Evolutionary conservation across 2,797 vertebrate species (phyloP).

Genomic region (Falco novaeseelandiae): DNA sequence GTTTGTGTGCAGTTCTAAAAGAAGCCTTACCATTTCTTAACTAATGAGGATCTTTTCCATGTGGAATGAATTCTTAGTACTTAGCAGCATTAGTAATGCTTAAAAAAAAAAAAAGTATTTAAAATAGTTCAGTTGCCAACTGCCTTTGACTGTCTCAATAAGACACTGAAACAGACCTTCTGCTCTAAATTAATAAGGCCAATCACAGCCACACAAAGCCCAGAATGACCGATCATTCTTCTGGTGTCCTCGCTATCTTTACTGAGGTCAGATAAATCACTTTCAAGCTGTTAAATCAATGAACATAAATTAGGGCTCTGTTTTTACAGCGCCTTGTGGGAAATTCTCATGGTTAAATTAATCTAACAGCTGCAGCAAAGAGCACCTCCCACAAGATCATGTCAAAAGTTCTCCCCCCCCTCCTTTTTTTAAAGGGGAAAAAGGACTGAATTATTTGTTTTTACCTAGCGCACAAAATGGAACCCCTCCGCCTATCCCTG

Average conservation of each 20-base stretch:
- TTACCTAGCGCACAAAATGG: constrained; percentile 40
- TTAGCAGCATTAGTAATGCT: constrained; percentile 52
- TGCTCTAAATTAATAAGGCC: constrained; percentile 74
- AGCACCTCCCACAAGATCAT: constrained; percentile 55
- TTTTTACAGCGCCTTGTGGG: constrained; percentile 64
- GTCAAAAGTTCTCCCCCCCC: background rate
- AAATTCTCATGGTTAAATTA: constrained; percentile 72
- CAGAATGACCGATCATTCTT: constrained; percentile 74
- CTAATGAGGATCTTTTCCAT: constrained; percentile 39
- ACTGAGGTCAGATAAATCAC: constrained; percentile 82
- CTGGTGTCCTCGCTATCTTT: constrained; percentile 73
- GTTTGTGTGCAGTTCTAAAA: constrained; percentile 12
- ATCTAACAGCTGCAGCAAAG: constrained; percentile 70
- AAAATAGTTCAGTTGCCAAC: constrained; percentile 51
- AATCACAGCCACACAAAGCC: constrained; percentile 64
- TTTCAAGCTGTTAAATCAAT: constrained; percentile 75
- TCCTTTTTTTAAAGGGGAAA: background rate
- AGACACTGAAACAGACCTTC: constrained; percentile 48
- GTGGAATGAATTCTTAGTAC: constrained; percentile 49
- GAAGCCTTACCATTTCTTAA: constrained; percentile 16
- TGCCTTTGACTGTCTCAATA: constrained; percentile 35
- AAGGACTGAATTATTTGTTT: constrained; percentile 32
- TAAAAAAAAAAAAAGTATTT: background rate
- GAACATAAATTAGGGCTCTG: constrained; percentile 78
- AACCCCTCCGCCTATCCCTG: constrained; percentile 4